Conservation (phyloP, 2,113 vertebrate genomes). For the Heteronetta atricapilla region DNA sequence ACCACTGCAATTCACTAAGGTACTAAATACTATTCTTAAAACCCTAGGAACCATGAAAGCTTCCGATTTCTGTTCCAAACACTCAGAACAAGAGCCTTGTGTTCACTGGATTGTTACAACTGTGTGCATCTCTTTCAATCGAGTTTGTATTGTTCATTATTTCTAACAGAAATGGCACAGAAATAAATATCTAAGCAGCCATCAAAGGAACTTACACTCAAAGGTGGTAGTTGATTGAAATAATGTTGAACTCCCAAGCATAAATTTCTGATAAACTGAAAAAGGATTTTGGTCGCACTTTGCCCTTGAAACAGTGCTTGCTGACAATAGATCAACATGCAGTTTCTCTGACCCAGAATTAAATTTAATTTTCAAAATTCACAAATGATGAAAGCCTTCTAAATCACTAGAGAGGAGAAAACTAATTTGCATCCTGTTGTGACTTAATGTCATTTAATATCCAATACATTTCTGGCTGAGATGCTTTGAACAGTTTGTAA, state of each 20-base stretch:
- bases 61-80: not conserved
- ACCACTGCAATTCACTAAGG: not conserved
- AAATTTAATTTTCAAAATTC: slow-evolving; percentile 36
- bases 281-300: not conserved
- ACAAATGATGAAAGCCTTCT: not conserved
- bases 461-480: not conserved
- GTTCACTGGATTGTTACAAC: not conserved
- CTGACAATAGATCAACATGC: slow-evolving; percentile 1
- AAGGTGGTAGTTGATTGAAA: not conserved
- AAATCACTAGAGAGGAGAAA: slow-evolving; percentile 21
- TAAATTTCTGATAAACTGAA: not conserved
- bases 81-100: not conserved
- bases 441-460: slow-evolving; percentile 27
- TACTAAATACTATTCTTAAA: not conserved
- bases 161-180: not conserved
- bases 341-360: not conserved
- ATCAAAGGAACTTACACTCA: not conserved
- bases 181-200: not conserved
- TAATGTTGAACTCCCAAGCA: not conserved
- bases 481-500: not conserved
- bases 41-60: not conserved
- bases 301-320: slow-evolving; percentile 30
- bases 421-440: slow-evolving; percentile 26
- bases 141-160: too few relatives aligned
- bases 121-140: accelerated